Conservation (phyloP, 2,888 invertebrate genomes). For the Drosophila anceps region DNA sequence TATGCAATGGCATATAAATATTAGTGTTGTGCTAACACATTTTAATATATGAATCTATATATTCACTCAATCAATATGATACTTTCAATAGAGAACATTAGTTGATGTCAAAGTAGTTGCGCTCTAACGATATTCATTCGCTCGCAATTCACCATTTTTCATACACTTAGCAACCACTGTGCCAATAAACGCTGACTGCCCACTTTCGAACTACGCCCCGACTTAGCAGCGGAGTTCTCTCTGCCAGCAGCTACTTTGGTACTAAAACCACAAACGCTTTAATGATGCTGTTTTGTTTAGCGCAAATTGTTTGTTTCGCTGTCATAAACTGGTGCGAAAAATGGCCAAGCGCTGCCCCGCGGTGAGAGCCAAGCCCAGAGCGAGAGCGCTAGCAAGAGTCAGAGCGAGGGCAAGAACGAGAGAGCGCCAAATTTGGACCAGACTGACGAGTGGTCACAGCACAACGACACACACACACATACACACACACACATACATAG, state of each 20-base stretch:
- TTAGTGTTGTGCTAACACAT: background rate
- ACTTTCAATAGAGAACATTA: background rate
- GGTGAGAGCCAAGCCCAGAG: slow-evolving; percentile 39
- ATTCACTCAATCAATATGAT: too few relatives aligned
- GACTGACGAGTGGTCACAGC: slow-evolving; percentile 45
- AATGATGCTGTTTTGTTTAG: slow-evolving; percentile 83
- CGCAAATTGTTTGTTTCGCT: slow-evolving; percentile 83
- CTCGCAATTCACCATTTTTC: background rate
- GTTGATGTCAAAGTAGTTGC: too few relatives aligned
- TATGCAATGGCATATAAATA: too few relatives aligned
- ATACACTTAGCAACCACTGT: slow-evolving; percentile 31
- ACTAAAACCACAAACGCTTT: slow-evolving; percentile 83
- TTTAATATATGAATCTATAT: background rate
- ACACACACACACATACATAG: background rate
- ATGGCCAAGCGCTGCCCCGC: slow-evolving; percentile 71
- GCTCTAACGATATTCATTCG: background rate
- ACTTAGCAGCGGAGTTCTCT: slow-evolving; percentile 25
- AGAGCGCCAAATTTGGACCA: slow-evolving; percentile 40
- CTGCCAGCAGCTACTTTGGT: slow-evolving; percentile 55
- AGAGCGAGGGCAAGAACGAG: background rate
- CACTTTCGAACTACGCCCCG: slow-evolving; percentile 48
- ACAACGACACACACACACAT: slow-evolving; percentile 16
- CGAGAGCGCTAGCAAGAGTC: background rate
- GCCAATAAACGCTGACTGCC: slow-evolving; percentile 39
- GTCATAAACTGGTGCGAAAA: slow-evolving; percentile 83